Conservation (phyloP, 1,140 invertebrate species). For the Tetramorium parvispinum region DNA sequence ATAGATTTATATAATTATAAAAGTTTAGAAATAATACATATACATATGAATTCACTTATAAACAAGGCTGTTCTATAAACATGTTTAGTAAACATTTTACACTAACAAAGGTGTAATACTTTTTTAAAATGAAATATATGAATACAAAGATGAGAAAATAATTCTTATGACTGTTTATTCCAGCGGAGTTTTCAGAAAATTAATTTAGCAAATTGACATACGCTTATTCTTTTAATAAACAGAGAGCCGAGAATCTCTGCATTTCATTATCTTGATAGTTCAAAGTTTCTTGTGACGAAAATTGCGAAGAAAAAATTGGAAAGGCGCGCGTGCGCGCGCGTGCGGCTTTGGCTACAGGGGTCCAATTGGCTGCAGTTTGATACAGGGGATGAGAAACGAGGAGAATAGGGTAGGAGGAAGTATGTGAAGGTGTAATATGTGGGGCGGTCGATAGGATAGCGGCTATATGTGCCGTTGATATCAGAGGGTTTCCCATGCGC, state of each 20-base stretch:
- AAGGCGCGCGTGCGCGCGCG: slow-evolving; percentile 8
- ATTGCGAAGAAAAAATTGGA: slow-evolving; percentile 14
- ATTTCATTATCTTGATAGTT: not conserved
- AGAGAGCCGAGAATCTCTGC: not conserved
- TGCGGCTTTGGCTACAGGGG: slow-evolving; percentile 22
- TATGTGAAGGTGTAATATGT: slow-evolving; percentile 71
- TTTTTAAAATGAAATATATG: not conserved
- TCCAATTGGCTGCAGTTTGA: slow-evolving; percentile 74
- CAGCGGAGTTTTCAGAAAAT: not conserved
- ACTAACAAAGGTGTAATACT: not conserved
- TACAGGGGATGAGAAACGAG: slow-evolving; percentile 51
- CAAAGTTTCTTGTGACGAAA: not conserved
- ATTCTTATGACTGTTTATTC: not conserved
- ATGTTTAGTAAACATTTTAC: not conserved
- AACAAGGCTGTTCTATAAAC: not conserved
- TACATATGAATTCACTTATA: not conserved
- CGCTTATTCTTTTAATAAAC: not conserved
- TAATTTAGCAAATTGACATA: not conserved
- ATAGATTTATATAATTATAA: not conserved
- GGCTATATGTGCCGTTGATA: slow-evolving; percentile 56
- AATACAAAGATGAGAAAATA: not conserved
- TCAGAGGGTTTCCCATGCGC: slow-evolving; percentile 19
- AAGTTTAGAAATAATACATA: not conserved
- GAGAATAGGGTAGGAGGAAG: slow-evolving; percentile 56
- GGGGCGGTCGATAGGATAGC: slow-evolving; percentile 75